Base-by-base conservation (phyloP, 2,113 vertebrate species). In the Eleginops maclovinus region DNA sequence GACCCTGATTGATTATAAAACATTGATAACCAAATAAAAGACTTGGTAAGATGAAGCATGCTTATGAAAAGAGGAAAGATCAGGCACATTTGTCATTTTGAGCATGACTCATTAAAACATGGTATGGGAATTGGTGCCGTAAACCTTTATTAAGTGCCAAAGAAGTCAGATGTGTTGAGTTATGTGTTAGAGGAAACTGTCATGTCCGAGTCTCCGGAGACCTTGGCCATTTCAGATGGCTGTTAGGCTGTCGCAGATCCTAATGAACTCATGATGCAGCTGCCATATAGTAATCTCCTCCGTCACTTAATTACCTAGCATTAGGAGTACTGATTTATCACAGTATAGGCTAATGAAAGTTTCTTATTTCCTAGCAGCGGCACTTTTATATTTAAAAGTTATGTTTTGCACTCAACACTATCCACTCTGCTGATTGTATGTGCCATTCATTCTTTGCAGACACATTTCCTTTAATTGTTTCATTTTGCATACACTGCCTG, bases 11-110 rank as follows among this genome's bases (percentile, higher is more conserved):
- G 88, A 92, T 90, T 85, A 88, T 87, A 82, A 87, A 91, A 87
- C 90, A 90, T 90, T 86, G 86, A 92, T 91, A 90, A 88, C 79
- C 85, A 86, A 91, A 91, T 93, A 90, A 93, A 92, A 91, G 88
- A 81, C 82, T 83, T 76, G 72, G 61, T 36, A 24, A 61, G 77
- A 87, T 91, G 87, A 88, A 81, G 82, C 77, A 83, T 75, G 86
- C 76, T 56, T 71, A 55, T 66, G 72, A 72, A 86, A 88, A 75
- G 87, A 83, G 73, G 78, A 92, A 81, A 81, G 89, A 89, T 89
- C 87, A 84, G 78, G 69, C 62, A 66, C 83, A 80, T 92, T 82
- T 70, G 69, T 89, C 89, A 87, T 74, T 77, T 65, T 76, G 73
- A 88, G 81, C 81, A 74, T 85, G 47, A 69, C 78, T 90, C 85